A percentile compares a stretch with the other conserved stretches of the same genome.
phyloP scores from a whole-genome alignment of 2,888 invertebrate genomes.

The Microctonus aethiopoides region DNA sequence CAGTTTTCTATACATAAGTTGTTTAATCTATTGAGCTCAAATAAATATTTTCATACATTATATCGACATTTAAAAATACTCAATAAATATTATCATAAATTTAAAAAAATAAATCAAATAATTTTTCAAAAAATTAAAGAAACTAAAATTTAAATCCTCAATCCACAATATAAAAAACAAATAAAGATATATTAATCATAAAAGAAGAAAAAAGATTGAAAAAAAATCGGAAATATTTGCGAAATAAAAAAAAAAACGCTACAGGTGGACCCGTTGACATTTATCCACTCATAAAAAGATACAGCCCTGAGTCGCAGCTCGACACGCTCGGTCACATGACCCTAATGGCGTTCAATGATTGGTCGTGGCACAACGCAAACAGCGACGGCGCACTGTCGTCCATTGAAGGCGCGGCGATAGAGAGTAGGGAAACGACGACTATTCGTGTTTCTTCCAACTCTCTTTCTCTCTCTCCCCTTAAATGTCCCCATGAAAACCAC shows the following conservation, averaged over 20 bases:
- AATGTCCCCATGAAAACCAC: slow-evolving; percentile 1
- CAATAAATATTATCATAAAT: no score
- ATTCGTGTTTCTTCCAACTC: not conserved
- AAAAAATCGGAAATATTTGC: not conserved
- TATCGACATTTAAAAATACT: no score
- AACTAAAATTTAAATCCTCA: not conserved
- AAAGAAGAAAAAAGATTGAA: no score
- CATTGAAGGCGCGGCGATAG: slow-evolving; percentile 26
- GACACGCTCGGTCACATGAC: slow-evolving; percentile 54
- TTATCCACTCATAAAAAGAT: slow-evolving; percentile 38
- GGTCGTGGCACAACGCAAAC: not conserved
- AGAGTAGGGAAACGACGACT: slow-evolving; percentile 1
- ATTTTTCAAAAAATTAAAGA: no score
- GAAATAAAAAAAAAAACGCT: slow-evolving; percentile 45
- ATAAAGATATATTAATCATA: no score
- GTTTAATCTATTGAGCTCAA: no score
- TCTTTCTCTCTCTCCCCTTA: no score
- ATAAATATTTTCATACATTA: no score
- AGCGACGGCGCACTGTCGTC: slow-evolving; percentile 26
- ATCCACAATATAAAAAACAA: not conserved
- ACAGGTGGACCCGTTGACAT: slow-evolving; percentile 55
- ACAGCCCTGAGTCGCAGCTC: slow-evolving; percentile 48
- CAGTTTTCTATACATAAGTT: no score
- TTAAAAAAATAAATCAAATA: no score
- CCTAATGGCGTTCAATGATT: slow-evolving; percentile 28